These are phyloP conservation scores for Sinosuthora webbiana DNA, from an alignment of 2,113 vertebrate species.

Conservation along the genomic window DNA sequence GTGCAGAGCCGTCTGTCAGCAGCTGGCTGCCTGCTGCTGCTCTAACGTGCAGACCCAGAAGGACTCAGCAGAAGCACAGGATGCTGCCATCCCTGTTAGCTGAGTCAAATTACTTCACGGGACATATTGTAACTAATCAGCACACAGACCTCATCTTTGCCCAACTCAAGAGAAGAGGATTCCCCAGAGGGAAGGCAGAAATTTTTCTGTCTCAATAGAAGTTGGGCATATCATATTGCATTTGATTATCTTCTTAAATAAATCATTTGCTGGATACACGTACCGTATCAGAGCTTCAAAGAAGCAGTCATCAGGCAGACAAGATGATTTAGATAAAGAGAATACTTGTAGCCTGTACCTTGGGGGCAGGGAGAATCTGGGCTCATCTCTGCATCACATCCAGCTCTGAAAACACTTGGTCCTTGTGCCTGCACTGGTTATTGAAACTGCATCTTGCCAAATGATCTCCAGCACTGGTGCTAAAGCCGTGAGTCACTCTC, in stretches of 20 bases:
- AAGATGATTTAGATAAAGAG: neutral
- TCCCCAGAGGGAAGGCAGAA: neutral
- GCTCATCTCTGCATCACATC: neutral
- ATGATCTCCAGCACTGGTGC: neutral
- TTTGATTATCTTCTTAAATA: neutral
- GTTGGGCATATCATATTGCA: neutral
- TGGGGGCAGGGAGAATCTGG: neutral
- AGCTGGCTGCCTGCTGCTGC: neutral
- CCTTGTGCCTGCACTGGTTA: neutral
- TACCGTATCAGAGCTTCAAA: neutral
- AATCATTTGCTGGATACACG: neutral
- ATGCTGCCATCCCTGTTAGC: neutral
- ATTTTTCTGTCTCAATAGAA: neutral
- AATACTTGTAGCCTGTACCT: neutral
- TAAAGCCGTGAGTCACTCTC: neutral
- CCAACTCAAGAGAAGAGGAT: neutral
- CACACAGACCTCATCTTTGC: neutral
- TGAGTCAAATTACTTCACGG: neutral
- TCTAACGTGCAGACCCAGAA: neutral
- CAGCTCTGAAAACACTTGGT: neutral
- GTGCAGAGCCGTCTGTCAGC: neutral
- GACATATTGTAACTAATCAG: neutral
- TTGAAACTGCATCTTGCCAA: neutral
- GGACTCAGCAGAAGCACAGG: neutral
- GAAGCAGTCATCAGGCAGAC: neutral